Percentiles rank a stretch among this genome's conserved stretches.
Evolutionary conservation across 2,797 vertebrate genomes (phyloP).

Genomic region (Melanitta fusca): DNA sequence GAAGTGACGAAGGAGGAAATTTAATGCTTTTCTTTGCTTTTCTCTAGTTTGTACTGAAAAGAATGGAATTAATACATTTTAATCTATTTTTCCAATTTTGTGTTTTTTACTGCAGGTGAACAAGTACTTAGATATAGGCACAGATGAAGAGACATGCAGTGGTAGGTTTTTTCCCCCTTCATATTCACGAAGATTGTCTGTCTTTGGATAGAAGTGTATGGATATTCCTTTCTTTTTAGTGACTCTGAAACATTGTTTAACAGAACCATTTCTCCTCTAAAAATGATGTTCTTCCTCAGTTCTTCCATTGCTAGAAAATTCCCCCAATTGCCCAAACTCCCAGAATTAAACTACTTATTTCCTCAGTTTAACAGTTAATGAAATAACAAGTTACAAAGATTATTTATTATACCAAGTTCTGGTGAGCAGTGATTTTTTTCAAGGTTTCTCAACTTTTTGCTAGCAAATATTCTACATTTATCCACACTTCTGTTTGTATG

Average conservation of each 20-base stretch:
- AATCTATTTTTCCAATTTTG: background rate
- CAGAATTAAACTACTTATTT: background rate
- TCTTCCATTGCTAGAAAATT: background rate
- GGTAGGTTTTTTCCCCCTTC: conserved; percentile 23
- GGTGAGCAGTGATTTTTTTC: background rate
- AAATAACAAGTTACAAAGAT: background rate
- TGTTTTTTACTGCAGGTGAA: conserved; percentile 67
- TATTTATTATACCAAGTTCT: background rate
- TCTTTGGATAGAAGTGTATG: background rate
- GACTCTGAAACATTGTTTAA: background rate
- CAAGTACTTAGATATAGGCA: conserved; percentile 59
- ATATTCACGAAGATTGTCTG: background rate
- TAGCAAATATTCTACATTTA: background rate
- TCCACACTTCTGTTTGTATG: background rate
- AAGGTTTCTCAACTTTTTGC: background rate
- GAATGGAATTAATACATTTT: background rate
- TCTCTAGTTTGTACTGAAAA: background rate
- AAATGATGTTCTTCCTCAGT: background rate
- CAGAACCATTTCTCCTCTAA: background rate
- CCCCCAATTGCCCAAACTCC: background rate
- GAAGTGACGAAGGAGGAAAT: background rate
- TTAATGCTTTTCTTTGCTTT: background rate
- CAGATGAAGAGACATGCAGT: conserved; percentile 27
- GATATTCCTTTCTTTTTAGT: background rate
- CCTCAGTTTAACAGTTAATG: background rate